Evolutionary conservation across 92 coral and sea anemone species (phyloP).

Genomic region (Pocillopora meandrina): DNA sequence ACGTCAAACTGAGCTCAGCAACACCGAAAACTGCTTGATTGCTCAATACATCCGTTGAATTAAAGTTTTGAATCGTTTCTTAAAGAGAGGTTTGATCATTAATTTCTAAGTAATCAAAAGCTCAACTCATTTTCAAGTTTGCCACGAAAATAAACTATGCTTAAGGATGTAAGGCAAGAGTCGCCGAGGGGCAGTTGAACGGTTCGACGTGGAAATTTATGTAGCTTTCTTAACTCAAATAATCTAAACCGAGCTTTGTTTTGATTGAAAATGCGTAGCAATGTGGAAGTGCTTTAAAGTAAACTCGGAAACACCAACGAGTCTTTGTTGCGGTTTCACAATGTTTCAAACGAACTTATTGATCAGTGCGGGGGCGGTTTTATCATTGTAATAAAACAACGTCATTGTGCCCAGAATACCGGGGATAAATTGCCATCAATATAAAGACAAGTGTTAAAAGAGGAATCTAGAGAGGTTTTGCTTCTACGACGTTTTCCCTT

Average conservation of each 20-base stretch:
- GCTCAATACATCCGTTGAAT: neutral
- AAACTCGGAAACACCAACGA: neutral
- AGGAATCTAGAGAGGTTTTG: neutral
- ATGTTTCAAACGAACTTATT: neutral
- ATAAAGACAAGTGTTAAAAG: neutral
- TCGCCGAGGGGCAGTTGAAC: too few species aligned
- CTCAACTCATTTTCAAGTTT: too few species aligned
- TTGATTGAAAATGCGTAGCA: neutral
- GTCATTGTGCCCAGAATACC: constrained; percentile 12
- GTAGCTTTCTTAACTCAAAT: too few species aligned
- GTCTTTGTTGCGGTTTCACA: neutral
- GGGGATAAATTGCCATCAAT: neutral
- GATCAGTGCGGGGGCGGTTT: constrained; percentile 1
- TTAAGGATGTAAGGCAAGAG: too few species aligned
- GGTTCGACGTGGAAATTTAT: too few species aligned
- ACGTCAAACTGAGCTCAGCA: neutral
- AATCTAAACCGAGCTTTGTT: neutral
- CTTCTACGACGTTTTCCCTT: neutral
- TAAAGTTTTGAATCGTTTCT: neutral
- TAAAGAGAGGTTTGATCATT: too few species aligned
- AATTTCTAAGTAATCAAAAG: too few species aligned
- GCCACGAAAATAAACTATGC: too few species aligned
- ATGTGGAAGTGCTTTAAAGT: neutral
- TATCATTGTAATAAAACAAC: neutral
- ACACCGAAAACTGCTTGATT: neutral